A percentile compares a stretch with the other conserved stretches of the same genome.
phyloP scores from a whole-genome alignment of 2,797 vertebrate genomes.

The Bovichtus diacanthus region DNA sequence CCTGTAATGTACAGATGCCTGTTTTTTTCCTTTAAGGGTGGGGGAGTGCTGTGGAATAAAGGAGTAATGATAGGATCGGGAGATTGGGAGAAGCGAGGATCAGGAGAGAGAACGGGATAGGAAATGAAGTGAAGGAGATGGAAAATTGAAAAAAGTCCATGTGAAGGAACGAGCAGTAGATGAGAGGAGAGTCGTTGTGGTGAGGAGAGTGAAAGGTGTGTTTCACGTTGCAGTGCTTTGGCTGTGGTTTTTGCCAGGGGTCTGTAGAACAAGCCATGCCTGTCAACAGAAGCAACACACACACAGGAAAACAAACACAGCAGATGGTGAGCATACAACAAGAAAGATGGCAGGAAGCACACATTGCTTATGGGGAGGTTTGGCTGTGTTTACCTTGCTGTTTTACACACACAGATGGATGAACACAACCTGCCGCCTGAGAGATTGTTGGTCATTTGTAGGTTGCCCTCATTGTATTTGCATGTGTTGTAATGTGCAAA shows the following conservation, averaged over 20 bases:
- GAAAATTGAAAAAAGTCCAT: conserved; percentile 1
- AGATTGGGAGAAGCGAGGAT: neutral
- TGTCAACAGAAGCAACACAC: conserved; percentile 8
- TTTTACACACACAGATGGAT: neutral
- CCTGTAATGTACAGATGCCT: neutral
- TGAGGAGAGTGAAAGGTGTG: conserved; percentile 14
- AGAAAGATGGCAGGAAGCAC: conserved; percentile 65
- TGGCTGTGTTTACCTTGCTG: conserved; percentile 15
- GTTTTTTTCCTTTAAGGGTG: conserved; percentile 11
- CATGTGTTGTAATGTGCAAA: conserved; percentile 3
- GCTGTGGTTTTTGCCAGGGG: neutral
- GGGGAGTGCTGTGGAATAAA: conserved; percentile 19
- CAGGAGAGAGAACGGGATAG: neutral
- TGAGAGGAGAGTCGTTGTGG: neutral
- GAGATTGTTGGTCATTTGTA: too few species aligned
- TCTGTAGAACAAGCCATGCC: conserved; percentile 10
- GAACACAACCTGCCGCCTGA: conserved; percentile 10
- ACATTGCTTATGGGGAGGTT: conserved; percentile 11
- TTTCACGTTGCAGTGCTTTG: conserved; percentile 29
- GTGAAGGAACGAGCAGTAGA: conserved; percentile 17
- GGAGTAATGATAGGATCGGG: neutral
- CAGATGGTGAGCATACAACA: conserved; percentile 56
- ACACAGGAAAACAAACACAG: conserved; percentile 32
- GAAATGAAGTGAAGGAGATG: conserved; percentile 19
- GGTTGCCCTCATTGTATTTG: too few species aligned